Evolutionary conservation across 2,888 invertebrate species (phyloP), one percentile per base, ranked within the genome.

Genomic region (Lagria hirta): DNA sequence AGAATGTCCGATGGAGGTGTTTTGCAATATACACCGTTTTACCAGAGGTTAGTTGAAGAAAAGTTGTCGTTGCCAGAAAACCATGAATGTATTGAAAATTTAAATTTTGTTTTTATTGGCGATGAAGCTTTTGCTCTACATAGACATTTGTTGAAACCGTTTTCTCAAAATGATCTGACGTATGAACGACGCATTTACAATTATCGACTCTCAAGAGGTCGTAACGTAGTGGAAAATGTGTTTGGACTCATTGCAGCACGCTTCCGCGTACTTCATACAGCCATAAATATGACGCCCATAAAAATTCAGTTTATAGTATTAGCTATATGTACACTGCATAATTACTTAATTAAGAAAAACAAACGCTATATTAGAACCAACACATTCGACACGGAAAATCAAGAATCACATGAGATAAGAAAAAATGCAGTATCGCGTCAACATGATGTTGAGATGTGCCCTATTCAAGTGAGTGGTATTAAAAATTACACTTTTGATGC

Each of bases 141-240:
- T 11, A 30, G 43, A 20, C 24, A 48, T 27, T 53, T 58, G 27
- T 48, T 58, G 22, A 61, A 59, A 48, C 56, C 57, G 36, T 58
- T 44, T 48, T 47, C 54, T 13, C 54, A 53, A 49, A 45, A 17
- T 13, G n/a, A 26, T 6, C 26, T n/a, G n/a, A n/a, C n/a, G n/a
- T n/a, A n/a, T n/a, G n/a, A n/a, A n/a, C n/a, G n/a, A n/a, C n/a
- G n/a, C n/a, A n/a, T n/a, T n/a, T n/a, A n/a, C n/a, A n/a, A n/a
- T n/a, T n/a, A n/a, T n/a, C n/a, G n/a, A n/a, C n/a, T n/a, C n/a
- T n/a, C n/a, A n/a, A n/a, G n/a, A n/a, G n/a, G n/a, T n/a, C n/a
- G n/a, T n/a, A n/a, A n/a, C n/a, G n/a, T n/a, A n/a, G n/a, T n/a
- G n/a, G n/a, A n/a, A n/a, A n/a, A n/a, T n/a, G n/a, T n/a, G n/a